A percentile compares a stretch with the other conserved stretches of the same genome.
Conservation (phyloP, 1,140 invertebrate species). For the Cyclina sinensis region DNA sequence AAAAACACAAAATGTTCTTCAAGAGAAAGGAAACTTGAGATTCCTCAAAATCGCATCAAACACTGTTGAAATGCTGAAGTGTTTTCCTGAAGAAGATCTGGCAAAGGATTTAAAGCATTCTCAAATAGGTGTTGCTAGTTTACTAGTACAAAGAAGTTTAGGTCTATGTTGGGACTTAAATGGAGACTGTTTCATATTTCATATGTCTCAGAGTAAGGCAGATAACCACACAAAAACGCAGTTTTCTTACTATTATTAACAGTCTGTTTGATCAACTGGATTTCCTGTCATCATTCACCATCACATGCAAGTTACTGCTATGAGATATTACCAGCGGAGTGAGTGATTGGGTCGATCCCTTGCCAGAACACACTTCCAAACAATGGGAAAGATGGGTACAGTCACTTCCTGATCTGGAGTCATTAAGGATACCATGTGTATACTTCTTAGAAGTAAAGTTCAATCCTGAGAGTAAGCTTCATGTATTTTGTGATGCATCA, state of each 20-base stretch:
- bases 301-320: background rate
- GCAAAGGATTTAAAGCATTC: slow-evolving; percentile 44
- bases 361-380: background rate
- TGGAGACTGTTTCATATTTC: background rate
- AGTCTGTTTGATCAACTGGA: slow-evolving; percentile 1
- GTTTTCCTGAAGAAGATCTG: slow-evolving; percentile 35
- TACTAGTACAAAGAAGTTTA: background rate
- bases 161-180: background rate
- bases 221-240: background rate
- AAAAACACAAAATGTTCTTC: slow-evolving; percentile 38
- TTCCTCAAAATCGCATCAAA: slow-evolving; percentile 59
- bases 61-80: background rate
- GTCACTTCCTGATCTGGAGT: background rate
- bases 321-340: background rate
- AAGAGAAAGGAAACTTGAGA: slow-evolving; percentile 24
- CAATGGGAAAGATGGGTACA: background rate
- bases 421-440: background rate
- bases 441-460: background rate
- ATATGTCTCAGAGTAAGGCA: background rate
- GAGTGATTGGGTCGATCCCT: background rate
- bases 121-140: background rate
- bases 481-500: too few species aligned
- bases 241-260: background rate
- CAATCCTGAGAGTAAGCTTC: background rate
- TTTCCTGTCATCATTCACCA: background rate